Conservation (phyloP, 2,888 invertebrate species). For the Ariolimax columbianus region DNA sequence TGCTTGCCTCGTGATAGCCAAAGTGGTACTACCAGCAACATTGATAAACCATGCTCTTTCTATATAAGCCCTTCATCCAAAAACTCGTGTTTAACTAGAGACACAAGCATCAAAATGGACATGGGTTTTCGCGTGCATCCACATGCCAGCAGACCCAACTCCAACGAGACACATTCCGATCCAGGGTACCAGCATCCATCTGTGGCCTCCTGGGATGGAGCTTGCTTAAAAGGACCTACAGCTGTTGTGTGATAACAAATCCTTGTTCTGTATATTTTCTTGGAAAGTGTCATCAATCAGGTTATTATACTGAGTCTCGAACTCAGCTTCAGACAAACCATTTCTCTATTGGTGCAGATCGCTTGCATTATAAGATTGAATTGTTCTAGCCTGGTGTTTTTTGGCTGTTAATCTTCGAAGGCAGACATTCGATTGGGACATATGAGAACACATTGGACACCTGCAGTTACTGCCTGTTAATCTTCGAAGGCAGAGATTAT, state of each 20-base stretch:
- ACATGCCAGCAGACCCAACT: constrained; percentile 10
- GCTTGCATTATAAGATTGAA: too few species aligned
- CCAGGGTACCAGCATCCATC: constrained; percentile 52
- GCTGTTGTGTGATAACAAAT: constrained; percentile 60
- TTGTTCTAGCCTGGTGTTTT: too few species aligned
- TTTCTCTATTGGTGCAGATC: too few species aligned
- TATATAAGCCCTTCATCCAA: not conserved
- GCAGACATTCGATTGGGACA: too few species aligned
- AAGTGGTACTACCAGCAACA: not conserved
- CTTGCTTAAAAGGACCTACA: constrained; percentile 59
- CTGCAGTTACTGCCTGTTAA: too few species aligned
- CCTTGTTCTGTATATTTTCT: not conserved
- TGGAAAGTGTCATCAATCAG: not conserved
- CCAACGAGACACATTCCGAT: constrained; percentile 19
- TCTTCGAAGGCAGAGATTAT: too few species aligned
- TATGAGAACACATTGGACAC: too few species aligned
- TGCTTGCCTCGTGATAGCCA: constrained; percentile 12
- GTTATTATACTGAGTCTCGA: not conserved
- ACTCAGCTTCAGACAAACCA: too few species aligned
- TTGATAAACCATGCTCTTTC: constrained; percentile 48
- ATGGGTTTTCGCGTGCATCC: constrained; percentile 29
- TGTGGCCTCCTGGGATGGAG: constrained; percentile 65
- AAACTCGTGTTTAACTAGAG: constrained; percentile 58
- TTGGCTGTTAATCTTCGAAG: too few species aligned
- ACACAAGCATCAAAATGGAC: constrained; percentile 53